Evolutionary conservation across 2,888 invertebrate species (phyloP), one percentile per base, ranked within the genome.

Genomic region (Morpho achilles): DNA sequence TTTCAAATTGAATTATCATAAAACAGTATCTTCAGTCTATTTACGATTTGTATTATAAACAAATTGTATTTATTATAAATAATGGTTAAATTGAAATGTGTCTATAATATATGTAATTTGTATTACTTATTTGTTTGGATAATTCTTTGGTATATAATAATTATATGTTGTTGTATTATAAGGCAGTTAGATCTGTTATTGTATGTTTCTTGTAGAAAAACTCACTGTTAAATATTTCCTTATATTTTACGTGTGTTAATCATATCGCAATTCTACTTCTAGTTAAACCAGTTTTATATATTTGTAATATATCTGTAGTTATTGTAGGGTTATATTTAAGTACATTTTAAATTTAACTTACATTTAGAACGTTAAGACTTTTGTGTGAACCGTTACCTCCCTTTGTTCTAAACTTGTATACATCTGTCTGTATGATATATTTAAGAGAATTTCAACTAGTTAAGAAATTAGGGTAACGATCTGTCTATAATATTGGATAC

Each of bases 301-400:
- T 44, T 53, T 48, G 56, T 59, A 59, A 16, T 52, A 56, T 61
- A 56, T 59, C 44, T 16, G 63, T 63, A 63, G 59, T 63, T 61
- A 60, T 42, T 54, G 41, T 61, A 49, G 54, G 10, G 54, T n/a
- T 47, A 42, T 50, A 57, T 47, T 44, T 59, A 41, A 41, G 54
- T 62, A 53, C 39, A 53, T 66, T 68, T 55, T 56, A 55, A 48
- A 57, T 54, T 59, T 64, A 60, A 60, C 57, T 60, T 59, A 62
- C 56, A 60, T 46, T 60, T 47, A 56, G 56, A 45, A 56, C 62
- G 56, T 61, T 68, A 66, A 67, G 61, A n/a, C 53, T 61, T 55
- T 64, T 60, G 61, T 65, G 61, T 58, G 46, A 56, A 56, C 50
- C 59, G 55, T 60, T 56, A 56, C 22, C 40, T 49, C 59, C 60